Conservation (phyloP, 1,140 invertebrate species). For the Dendrolimus punctatus region DNA sequence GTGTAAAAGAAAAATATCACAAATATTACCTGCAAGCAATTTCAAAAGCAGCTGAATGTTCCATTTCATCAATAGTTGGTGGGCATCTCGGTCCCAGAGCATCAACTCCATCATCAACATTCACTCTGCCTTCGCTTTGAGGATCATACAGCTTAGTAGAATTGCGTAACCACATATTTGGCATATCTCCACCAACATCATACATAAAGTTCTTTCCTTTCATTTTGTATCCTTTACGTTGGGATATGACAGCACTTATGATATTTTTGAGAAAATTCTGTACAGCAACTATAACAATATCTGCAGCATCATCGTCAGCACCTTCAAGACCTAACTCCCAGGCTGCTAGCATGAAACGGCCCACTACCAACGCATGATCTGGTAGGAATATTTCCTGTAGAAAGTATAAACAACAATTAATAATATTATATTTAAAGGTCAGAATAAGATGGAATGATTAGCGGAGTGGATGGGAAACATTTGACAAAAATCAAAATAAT, state of each 20-base stretch:
- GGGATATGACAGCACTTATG: slow-evolving; percentile 79
- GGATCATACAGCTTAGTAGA: slow-evolving; percentile 62
- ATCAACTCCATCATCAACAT: slow-evolving; percentile 67
- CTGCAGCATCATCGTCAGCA: slow-evolving; percentile 83
- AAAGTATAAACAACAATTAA: slow-evolving; percentile 9
- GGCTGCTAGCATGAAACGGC: slow-evolving; percentile 83
- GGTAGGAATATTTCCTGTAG: slow-evolving; percentile 81
- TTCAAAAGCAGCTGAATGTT: slow-evolving; percentile 58
- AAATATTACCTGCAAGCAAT: slow-evolving; percentile 60
- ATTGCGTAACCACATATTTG: slow-evolving; percentile 81
- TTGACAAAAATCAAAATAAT: too few relatives aligned
- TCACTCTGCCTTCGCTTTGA: slow-evolving; percentile 61
- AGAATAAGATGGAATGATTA: too few relatives aligned
- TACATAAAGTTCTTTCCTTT: slow-evolving; percentile 80
- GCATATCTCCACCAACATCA: slow-evolving; percentile 79
- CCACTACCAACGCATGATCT: slow-evolving; percentile 83
- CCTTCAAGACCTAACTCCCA: slow-evolving; percentile 88
- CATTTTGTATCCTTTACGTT: slow-evolving; percentile 81
- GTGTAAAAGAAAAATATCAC: background rate
- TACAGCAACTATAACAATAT: slow-evolving; percentile 82
- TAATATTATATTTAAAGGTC: background rate
- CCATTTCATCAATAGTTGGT: slow-evolving; percentile 67
- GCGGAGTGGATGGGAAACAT: too few relatives aligned
- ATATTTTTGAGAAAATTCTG: slow-evolving; percentile 83
- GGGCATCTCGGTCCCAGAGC: slow-evolving; percentile 61